Base-by-base conservation (phyloP, 2,113 vertebrate genomes). In the Prunella himalayana region DNA sequence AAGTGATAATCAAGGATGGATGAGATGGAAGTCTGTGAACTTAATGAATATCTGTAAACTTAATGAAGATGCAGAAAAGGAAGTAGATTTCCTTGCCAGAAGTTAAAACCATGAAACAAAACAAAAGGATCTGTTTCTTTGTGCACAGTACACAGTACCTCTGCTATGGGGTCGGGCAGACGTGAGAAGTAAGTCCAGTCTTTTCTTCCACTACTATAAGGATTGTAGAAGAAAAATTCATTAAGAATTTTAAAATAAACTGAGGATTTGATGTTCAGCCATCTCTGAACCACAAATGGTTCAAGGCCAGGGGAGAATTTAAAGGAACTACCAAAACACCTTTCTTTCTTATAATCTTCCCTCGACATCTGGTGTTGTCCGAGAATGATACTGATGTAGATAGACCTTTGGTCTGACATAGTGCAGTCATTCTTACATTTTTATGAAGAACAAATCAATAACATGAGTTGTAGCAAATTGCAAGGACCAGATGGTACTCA, bases 401-500 rank as follows among this genome's bases (percentile, higher is more conserved):
- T 0, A 78, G 86, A 94, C 77, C 70, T 94, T 97, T 85, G 84
- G 81, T 84, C 87, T 87, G 42, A 78, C 4, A 11, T 31, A 82
- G 44, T 68, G n/a, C 56, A 91, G 49, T 71, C 90, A 54, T 78
- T 81, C 77, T 66, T 89, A 84, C 56, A 54, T 81, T 96, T 94
- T 87, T 92, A 91, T 92, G 90, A 95, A 94, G 78, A 97, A 91
- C 70, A 97, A 96, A 96, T 85, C 92, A 94, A 75, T 92, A 95
- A 87, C 90, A 96, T 49, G 81, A 91, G 82, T 47, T 91, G 65
- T 35, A 87, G 89, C 77, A 96, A 95, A 87, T 71, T 92, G 77
- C 70, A 91, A 87, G 73, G 53, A 91, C 90, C 93, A 96, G 84
- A 96, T 95, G 90, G 90, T 93, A 78, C 73, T 91, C 92, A 91